Evolutionary conservation across 2,113 vertebrate genomes (phyloP).

Genomic region (Halcyon senegalensis): DNA sequence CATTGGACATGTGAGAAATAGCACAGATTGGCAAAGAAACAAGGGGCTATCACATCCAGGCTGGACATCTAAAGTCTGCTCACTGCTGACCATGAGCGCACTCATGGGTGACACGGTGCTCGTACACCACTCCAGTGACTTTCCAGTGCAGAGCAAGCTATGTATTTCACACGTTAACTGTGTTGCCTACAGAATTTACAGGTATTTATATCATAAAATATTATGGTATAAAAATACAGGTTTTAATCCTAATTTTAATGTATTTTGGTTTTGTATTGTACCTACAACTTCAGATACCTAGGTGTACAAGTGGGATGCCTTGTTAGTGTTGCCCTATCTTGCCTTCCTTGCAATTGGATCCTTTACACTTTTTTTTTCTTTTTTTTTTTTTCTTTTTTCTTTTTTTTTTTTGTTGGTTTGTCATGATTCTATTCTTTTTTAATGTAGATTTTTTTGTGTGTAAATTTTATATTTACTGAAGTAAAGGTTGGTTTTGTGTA

Average conservation of each 20-base stretch:
- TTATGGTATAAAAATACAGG: conserved; percentile 49
- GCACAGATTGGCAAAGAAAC: conserved; percentile 64
- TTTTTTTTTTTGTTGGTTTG: conserved; percentile 31
- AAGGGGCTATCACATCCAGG: neutral
- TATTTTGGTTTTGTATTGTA: conserved; percentile 56
- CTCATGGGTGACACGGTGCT: neutral
- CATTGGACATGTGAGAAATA: conserved; percentile 41
- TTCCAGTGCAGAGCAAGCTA: conserved; percentile 24
- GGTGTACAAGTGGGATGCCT: conserved; percentile 66
- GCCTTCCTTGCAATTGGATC: conserved; percentile 66
- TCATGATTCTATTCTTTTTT: conserved; percentile 70
- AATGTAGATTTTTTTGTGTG: conserved; percentile 70
- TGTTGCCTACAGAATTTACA: conserved; percentile 58
- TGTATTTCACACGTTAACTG: conserved; percentile 11
- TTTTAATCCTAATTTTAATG: conserved; percentile 64
- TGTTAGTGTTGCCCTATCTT: conserved; percentile 61
- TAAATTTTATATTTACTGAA: conserved; percentile 79
- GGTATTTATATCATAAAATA: conserved; percentile 57
- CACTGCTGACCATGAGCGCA: neutral
- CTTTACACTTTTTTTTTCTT: conserved; percentile 56
- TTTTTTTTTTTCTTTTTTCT: neutral
- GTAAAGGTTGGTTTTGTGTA: conserved; percentile 74
- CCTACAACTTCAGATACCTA: conserved; percentile 40
- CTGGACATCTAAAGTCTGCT: neutral
- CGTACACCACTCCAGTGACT: conserved; percentile 27